A percentile compares a stretch with the other conserved stretches of the same genome.
These are phyloP conservation scores for Aurelia aurita DNA, from an alignment of 30 jellyfish, hydroid and myxozoan species.

Conservation along the genomic window DNA sequence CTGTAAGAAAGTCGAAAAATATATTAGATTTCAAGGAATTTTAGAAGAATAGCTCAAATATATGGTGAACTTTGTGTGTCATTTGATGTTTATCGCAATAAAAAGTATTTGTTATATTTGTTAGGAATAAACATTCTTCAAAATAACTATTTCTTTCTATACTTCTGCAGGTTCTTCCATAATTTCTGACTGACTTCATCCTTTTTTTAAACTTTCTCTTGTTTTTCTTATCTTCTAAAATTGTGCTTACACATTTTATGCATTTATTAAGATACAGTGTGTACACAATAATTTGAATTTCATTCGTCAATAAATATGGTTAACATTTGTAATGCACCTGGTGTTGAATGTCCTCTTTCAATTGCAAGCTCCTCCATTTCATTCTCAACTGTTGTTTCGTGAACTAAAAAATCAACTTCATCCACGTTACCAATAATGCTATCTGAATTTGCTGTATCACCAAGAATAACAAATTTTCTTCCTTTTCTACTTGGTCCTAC, in stretches of 20 bases:
- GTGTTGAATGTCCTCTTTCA: slow-evolving; percentile 96
- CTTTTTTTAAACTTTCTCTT: too few relatives aligned
- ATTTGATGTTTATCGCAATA: not conserved
- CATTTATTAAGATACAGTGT: too few relatives aligned
- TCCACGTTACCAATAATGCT: slow-evolving; percentile 26
- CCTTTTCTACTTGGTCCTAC: slow-evolving; percentile 85
- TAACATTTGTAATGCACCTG: slow-evolving; percentile 60
- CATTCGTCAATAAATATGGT: too few relatives aligned
- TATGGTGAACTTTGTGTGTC: not conserved
- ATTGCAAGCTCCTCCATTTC: slow-evolving; percentile 84
- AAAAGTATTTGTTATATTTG: not conserved
- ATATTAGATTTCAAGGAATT: too few relatives aligned
- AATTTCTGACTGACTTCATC: too few relatives aligned
- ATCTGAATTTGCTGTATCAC: slow-evolving; percentile 86
- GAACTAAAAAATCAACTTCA: slow-evolving; percentile 83
- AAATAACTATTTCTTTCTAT: too few relatives aligned
- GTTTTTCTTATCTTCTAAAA: too few relatives aligned
- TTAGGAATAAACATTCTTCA: too few relatives aligned
- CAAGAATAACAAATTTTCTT: slow-evolving; percentile 77
- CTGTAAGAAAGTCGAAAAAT: slow-evolving; percentile 9
- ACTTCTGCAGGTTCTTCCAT: too few relatives aligned
- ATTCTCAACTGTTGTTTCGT: slow-evolving; percentile 94
- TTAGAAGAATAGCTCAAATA: too few relatives aligned
- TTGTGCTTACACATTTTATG: too few relatives aligned
- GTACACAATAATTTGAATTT: too few relatives aligned